phyloP scores from a whole-genome alignment of 2,888 invertebrate genomes.

The Anthophora plumipes region DNA sequence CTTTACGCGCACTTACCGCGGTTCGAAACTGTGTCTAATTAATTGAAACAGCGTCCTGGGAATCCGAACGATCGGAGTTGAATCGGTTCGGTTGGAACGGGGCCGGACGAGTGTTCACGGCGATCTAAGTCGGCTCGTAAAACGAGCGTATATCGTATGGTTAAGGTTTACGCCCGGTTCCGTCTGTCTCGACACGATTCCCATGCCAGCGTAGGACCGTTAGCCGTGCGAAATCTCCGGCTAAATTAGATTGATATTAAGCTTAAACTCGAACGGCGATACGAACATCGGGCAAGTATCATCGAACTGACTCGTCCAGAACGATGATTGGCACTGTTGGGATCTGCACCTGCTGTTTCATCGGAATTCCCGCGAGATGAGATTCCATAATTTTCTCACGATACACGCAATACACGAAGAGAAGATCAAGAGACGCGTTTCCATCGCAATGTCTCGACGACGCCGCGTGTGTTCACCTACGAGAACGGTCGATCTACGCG shows the following conservation, averaged over 20 bases:
- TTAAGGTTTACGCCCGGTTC: constrained; percentile 53
- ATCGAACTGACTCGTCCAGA: constrained; percentile 39
- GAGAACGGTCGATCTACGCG: constrained; percentile 18
- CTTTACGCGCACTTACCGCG: constrained; percentile 27
- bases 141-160: constrained; percentile 50
- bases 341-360: constrained; percentile 68
- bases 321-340: constrained; percentile 67
- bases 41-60: constrained; percentile 30
- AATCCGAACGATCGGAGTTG: constrained; percentile 40
- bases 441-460: constrained; percentile 24
- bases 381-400: constrained; percentile 71
- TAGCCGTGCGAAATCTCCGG: constrained; percentile 57
- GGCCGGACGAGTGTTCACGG: background rate
- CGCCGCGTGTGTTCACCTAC: constrained; percentile 42
- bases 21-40: constrained; percentile 46
- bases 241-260: constrained; percentile 72
- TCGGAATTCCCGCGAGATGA: constrained; percentile 64
- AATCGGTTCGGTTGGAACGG: constrained; percentile 1
- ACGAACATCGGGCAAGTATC: constrained; percentile 33
- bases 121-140: constrained; percentile 43
- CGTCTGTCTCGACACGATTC: constrained; percentile 70
- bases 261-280: constrained; percentile 64
- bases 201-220: constrained; percentile 66
- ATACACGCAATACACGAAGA: constrained; percentile 26
- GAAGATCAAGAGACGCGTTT: constrained; percentile 19